These are phyloP conservation scores for Oophaga sylvatica DNA, from an alignment of 2,797 vertebrate species.

Conservation along the genomic window DNA sequence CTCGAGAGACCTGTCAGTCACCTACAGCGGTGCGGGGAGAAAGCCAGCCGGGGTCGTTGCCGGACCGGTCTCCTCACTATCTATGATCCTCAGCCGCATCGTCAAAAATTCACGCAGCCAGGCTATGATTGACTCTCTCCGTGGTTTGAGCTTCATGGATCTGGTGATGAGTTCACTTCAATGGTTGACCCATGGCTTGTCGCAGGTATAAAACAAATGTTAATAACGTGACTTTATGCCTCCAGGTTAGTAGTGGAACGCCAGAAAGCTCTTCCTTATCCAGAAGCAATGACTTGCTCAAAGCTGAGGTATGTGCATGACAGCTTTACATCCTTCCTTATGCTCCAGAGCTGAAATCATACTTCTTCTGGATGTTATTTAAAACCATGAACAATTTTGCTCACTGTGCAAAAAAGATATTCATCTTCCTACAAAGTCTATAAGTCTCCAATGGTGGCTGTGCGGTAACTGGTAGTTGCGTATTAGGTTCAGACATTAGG, in stretches of 20 bases:
- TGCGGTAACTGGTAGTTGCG: not conserved
- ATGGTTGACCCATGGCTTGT: not conserved
- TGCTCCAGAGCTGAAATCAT: not conserved
- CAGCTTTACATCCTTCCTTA: not conserved
- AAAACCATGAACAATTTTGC: not conserved
- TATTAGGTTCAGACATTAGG: not conserved
- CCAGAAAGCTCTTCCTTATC: not conserved
- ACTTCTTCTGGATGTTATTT: not conserved
- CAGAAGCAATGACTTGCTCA: constrained; percentile 64
- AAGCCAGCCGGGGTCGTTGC: no score
- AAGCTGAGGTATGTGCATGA: constrained; percentile 64
- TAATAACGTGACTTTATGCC: not conserved
- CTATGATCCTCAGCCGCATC: no score
- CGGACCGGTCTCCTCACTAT: no score
- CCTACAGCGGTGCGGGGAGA: no score
- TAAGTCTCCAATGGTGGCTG: no score
- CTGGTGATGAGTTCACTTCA: no score
- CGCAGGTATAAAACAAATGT: not conserved
- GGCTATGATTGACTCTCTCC: no score
- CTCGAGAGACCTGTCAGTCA: no score
- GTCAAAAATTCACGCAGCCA: no score
- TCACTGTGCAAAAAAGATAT: not conserved
- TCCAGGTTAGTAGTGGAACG: not conserved
- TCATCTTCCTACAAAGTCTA: not conserved
- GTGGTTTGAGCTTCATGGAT: no score